Evolutionary conservation across 2,888 invertebrate genomes (phyloP).

Genomic region (Drosophila kokeensis): DNA sequence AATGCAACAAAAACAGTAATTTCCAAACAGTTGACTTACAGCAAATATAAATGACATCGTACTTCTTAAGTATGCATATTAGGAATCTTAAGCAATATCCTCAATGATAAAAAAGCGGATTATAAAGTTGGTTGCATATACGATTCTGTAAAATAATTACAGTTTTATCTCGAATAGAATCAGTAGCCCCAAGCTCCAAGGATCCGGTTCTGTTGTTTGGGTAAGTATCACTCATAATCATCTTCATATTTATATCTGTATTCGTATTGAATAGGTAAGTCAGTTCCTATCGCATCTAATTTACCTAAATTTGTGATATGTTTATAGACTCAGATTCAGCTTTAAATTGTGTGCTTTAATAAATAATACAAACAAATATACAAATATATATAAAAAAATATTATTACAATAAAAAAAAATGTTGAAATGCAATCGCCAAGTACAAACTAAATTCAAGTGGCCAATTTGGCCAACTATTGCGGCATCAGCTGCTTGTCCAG

Average conservation of each 20-base stretch:
- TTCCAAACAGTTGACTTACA: not conserved
- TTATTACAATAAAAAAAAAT: constrained; percentile 5
- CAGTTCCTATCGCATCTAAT: not conserved
- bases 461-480: constrained; percentile 12
- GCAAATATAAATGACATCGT: not conserved
- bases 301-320: not conserved
- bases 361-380: constrained; percentile 38
- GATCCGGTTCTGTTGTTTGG: not conserved
- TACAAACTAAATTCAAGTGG: constrained; percentile 23
- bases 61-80: not conserved
- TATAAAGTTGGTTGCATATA: not conserved
- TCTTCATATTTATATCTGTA: not conserved
- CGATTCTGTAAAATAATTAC: not conserved
- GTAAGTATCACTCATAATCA: not conserved
- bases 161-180: not conserved
- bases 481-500: constrained; percentile 33
- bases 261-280: not conserved
- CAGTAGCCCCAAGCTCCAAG: not conserved
- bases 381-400: constrained; percentile 7
- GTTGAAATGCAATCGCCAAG: constrained; percentile 13
- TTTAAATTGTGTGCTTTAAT: constrained; percentile 32
- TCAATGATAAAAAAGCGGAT: not conserved
- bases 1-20: not conserved
- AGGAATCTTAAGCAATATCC: not conserved
- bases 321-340: not conserved